phyloP scores from a whole-genome alignment of 2,888 invertebrate genomes.

The Folsomia manolachei region DNA sequence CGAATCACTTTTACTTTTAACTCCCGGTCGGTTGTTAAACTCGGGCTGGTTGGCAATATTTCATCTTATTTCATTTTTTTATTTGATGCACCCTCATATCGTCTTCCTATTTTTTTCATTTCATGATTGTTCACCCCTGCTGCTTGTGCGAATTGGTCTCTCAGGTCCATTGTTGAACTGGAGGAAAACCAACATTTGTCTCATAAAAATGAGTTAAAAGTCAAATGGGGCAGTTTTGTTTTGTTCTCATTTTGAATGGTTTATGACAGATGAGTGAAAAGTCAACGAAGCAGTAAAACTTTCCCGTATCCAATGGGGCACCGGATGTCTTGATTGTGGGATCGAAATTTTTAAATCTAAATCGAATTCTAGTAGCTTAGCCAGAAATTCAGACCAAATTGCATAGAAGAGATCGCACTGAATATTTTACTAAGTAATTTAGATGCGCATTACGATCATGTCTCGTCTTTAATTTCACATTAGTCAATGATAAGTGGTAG shows the following conservation, averaged over 20 bases:
- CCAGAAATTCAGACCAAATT: too few relatives aligned
- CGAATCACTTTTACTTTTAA: neutral
- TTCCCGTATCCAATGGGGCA: conserved; percentile 46
- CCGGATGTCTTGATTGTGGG: conserved; percentile 30
- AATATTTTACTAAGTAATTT: too few relatives aligned
- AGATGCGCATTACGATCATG: too few relatives aligned
- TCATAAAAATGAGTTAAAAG: conserved; percentile 1
- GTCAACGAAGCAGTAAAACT: conserved; percentile 34
- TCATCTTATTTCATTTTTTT: conserved; percentile 15
- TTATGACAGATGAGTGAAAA: conserved; percentile 24
- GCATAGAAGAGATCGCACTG: too few relatives aligned
- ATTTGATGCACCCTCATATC: conserved; percentile 4
- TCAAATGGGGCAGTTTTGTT: conserved; percentile 5
- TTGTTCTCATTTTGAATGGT: conserved; percentile 16
- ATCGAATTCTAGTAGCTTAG: too few relatives aligned
- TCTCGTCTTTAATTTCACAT: too few relatives aligned
- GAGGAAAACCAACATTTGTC: conserved; percentile 15
- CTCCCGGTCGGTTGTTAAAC: neutral
- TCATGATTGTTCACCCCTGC: neutral
- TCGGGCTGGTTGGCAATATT: conserved; percentile 9
- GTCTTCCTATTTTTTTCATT: neutral
- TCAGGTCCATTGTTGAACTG: conserved; percentile 15
- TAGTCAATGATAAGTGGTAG: too few relatives aligned
- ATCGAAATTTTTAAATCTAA: too few relatives aligned
- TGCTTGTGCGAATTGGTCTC: conserved; percentile 18